phyloP scores from a whole-genome alignment of 1,140 invertebrate genomes.

The Hypothenemus hampei region DNA sequence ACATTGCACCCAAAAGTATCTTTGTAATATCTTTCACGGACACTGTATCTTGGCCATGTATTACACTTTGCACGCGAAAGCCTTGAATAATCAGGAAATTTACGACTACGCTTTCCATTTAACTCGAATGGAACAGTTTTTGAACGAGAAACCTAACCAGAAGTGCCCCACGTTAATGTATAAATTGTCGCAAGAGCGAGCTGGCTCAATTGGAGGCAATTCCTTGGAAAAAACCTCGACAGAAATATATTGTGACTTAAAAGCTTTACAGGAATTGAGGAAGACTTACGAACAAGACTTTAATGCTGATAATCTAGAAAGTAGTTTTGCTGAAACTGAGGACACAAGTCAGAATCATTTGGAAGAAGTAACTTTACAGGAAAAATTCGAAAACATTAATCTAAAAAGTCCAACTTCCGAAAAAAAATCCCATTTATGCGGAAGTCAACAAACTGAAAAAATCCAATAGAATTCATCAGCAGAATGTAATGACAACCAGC shows the following conservation, averaged over 20 bases:
- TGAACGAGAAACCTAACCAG: slow-evolving; percentile 40
- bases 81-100: slow-evolving; percentile 48
- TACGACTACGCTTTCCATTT: slow-evolving; percentile 55
- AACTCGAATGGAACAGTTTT: slow-evolving; percentile 51
- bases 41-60: slow-evolving; percentile 84
- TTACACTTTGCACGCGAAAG: slow-evolving; percentile 50
- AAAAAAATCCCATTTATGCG: slow-evolving; percentile 41
- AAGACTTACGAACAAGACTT: slow-evolving; percentile 34
- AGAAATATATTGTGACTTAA: slow-evolving; percentile 42
- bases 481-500: slow-evolving; percentile 26
- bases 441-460: slow-evolving; percentile 38
- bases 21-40: slow-evolving; percentile 81
- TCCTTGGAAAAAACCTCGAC: slow-evolving; percentile 40
- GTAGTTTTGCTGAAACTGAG: slow-evolving; percentile 38
- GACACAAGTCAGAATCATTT: slow-evolving; percentile 37
- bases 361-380: slow-evolving; percentile 27
- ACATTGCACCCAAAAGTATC: slow-evolving; percentile 90
- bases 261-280: slow-evolving; percentile 37
- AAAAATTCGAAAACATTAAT: slow-evolving; percentile 35
- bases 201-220: slow-evolving; percentile 26
- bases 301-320: slow-evolving; percentile 34
- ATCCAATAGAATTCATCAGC: too few species aligned
- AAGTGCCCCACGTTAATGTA: slow-evolving; percentile 38
- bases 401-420: slow-evolving; percentile 35
- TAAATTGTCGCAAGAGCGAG: slow-evolving; percentile 37